Evolutionary conservation across 1,140 invertebrate genomes (phyloP).

Genomic region (Augochlora pura): DNA sequence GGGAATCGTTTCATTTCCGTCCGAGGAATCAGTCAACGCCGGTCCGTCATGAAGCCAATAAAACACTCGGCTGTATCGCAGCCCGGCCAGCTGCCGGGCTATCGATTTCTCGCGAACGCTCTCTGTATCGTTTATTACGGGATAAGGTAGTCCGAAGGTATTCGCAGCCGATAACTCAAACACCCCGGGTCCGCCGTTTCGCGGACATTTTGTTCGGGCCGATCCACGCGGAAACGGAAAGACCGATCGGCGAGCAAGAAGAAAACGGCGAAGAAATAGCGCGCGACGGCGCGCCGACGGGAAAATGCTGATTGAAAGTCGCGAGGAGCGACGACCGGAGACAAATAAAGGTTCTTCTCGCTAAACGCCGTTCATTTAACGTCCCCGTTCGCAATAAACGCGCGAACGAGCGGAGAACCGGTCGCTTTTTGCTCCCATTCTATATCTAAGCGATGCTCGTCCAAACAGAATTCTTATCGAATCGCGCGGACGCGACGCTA

Average conservation of each 20-base stretch:
- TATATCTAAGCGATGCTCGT: no score
- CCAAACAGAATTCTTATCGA: neutral
- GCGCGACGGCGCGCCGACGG: no score
- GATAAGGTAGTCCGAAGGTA: conserved; percentile 21
- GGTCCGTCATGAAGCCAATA: neutral
- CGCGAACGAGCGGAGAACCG: no score
- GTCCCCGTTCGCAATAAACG: neutral
- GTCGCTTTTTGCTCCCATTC: no score
- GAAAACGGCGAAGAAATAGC: no score
- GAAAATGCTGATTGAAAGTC: no score
- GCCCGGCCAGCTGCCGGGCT: conserved; percentile 2
- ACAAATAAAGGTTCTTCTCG: conserved; percentile 3
- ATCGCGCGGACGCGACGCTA: neutral
- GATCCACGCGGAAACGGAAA: neutral
- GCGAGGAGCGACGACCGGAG: neutral
- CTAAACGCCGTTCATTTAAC: neutral
- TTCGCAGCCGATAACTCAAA: conserved; percentile 31
- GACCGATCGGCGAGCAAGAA: no score
- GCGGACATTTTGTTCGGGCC: conserved; percentile 12
- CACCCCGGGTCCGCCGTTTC: neutral
- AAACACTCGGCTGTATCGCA: conserved; percentile 5
- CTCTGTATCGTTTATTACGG: conserved; percentile 17
- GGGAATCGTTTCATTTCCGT: neutral
- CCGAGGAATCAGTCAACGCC: conserved; percentile 7
- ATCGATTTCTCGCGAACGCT: conserved; percentile 26